These are phyloP conservation scores for Urosaurus nigricauda DNA, from an alignment of 2,797 vertebrate genomes.

Conservation along the genomic window DNA sequence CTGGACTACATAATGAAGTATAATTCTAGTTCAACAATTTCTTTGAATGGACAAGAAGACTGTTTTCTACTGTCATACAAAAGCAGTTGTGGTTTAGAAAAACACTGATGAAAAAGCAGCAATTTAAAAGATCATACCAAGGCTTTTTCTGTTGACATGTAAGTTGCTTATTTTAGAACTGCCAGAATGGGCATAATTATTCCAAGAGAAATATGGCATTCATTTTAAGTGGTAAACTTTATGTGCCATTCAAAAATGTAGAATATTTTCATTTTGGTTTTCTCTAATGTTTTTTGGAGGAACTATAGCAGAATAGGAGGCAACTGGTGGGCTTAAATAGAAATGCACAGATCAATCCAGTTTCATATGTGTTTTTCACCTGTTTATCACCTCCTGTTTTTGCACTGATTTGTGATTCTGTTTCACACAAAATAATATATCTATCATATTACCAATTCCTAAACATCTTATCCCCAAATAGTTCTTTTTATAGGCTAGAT, in stretches of 20 bases:
- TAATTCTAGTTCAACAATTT: conserved; percentile 34
- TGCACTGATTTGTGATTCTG: no score
- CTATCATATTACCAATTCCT: background rate
- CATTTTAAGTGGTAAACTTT: conserved; percentile 7
- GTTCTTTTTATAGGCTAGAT: background rate
- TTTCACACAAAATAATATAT: background rate
- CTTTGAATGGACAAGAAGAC: background rate
- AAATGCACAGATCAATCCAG: background rate
- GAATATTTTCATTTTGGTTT: background rate
- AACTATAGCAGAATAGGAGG: background rate
- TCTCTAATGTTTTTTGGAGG: background rate
- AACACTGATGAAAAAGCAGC: background rate
- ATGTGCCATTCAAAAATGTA: background rate
- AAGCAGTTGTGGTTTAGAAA: background rate
- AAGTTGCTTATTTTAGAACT: background rate
- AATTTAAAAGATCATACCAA: background rate
- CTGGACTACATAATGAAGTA: background rate
- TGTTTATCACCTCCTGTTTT: background rate
- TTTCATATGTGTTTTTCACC: background rate
- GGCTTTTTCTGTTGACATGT: background rate
- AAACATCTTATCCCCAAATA: background rate
- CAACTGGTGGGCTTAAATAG: background rate
- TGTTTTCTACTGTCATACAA: background rate
- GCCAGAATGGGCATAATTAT: background rate
- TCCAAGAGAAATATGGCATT: background rate